Base-by-base conservation (phyloP, 2,888 invertebrate genomes). In the Perizoma affinitatum region DNA sequence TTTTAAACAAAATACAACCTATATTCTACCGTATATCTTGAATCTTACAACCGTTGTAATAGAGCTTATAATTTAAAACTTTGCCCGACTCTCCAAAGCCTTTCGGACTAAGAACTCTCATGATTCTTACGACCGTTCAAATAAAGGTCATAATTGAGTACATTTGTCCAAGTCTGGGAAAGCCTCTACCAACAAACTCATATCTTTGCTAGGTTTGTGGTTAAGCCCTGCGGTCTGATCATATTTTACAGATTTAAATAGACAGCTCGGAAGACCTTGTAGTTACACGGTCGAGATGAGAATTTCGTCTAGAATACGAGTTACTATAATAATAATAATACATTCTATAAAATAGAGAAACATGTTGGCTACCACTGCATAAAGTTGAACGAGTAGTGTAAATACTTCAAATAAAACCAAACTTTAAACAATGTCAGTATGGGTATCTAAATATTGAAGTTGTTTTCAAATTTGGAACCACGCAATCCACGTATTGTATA, bases 1-100 rank as follows among this genome's bases (percentile, higher is more conserved):
- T 67, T 70, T 68, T 66, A 65, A 68, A 63, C 66, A 61, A 59
- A 67, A 65, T 66, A 63, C 60, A 47, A 63, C 60, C 58, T 60
- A 48, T 57, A 63, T 58, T 51, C 48, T 36, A 63, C 54, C 55
- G 44, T 58, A 53, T 48, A 55, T 53, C 48, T 53, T 49, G 48
- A 55, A 47, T 58, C 55, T 53, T 56, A 58, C 46, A 40, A 0
- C 38, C 33, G 54, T 54, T 54, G 54, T 58, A 52, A 49, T 55
- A 61, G 54, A 52, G 57, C 62, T 52, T 63, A 45, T 52, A 58
- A 48, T 55, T 42, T 54, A 51, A 46, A 38, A 51, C 50, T 48
- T 58, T 41, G 45, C 5, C 48, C 6, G 9, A 54, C 42, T 50
- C 53, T 49, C 42, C 43, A 54, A 66, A 65, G 52, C 61, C 60